Evolutionary conservation across 1,140 invertebrate species (phyloP).

Genomic region (Platorchestia sp.): DNA sequence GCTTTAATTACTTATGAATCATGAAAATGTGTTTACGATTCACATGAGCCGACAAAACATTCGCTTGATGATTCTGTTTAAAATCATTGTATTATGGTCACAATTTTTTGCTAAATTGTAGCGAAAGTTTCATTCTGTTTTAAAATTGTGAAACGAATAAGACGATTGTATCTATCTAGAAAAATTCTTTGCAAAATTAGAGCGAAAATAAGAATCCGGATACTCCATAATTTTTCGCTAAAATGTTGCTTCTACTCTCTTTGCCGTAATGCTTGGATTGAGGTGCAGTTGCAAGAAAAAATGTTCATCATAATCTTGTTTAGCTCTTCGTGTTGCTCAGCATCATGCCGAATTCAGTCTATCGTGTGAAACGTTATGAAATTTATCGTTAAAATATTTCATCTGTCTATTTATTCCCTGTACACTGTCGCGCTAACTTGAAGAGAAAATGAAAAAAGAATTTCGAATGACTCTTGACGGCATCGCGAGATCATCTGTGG

Average conservation of each 20-base stretch:
- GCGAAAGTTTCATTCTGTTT: not conserved
- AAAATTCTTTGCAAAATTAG: not conserved
- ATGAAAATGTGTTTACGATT: too few species aligned
- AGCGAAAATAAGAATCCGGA: not conserved
- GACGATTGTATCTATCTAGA: not conserved
- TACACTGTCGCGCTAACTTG: not conserved
- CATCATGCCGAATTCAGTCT: not conserved
- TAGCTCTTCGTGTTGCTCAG: not conserved
- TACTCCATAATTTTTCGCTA: not conserved
- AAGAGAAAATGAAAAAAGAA: not conserved
- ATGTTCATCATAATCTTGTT: not conserved
- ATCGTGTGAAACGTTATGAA: not conserved
- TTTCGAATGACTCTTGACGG: not conserved
- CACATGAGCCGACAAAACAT: too few species aligned
- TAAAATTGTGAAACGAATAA: not conserved
- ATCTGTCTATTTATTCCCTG: not conserved
- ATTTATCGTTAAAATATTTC: not conserved
- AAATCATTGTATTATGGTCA: not conserved
- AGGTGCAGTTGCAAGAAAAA: not conserved
- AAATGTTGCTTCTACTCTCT: not conserved
- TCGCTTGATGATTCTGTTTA: too few species aligned
- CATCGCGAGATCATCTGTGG: not conserved
- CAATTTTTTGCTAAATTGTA: not conserved
- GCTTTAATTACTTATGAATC: not conserved
- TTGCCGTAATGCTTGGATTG: not conserved